Evolutionary conservation across 2,797 vertebrate genomes (phyloP).

Genomic region (Leucoraja ocellata): DNA sequence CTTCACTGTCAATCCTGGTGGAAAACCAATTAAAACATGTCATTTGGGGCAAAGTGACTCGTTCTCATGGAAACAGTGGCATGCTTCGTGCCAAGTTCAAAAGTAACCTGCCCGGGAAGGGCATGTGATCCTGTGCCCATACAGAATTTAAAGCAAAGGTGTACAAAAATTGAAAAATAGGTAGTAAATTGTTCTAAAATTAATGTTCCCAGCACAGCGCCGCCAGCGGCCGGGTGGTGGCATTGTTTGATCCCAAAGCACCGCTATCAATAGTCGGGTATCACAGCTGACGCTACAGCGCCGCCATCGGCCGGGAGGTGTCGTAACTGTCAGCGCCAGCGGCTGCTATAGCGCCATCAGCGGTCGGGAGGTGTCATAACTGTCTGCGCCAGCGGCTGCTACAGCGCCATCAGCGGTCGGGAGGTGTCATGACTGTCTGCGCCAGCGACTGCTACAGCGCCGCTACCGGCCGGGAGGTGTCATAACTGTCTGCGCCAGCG

Average conservation of each 20-base stretch:
- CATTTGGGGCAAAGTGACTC: too few relatives aligned
- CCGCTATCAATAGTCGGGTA: background rate
- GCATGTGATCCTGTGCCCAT: too few relatives aligned
- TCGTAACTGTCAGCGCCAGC: background rate
- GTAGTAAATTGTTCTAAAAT: too few relatives aligned
- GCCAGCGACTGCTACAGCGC: background rate
- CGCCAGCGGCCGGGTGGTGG: too few relatives aligned
- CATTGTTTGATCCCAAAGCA: background rate
- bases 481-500: background rate
- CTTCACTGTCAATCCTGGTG: too few relatives aligned
- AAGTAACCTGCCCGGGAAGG: too few relatives aligned
- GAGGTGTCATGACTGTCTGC: background rate
- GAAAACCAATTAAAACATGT: too few relatives aligned
- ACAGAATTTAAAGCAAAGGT: too few relatives aligned
- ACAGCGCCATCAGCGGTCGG: background rate
- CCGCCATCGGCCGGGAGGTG: background rate
- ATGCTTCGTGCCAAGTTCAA: too few relatives aligned
- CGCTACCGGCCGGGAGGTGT: background rate
- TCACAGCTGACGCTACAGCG: too few relatives aligned
- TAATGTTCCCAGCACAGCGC: background rate
- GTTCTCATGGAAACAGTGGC: too few relatives aligned
- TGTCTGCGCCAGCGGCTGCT: background rate
- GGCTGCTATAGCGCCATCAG: background rate
- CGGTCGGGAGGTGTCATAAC: background rate
- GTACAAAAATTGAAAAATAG: too few relatives aligned